These are phyloP conservation scores for Scarus forsteni DNA, from an alignment of 2,797 vertebrate genomes.

Conservation along the genomic window DNA sequence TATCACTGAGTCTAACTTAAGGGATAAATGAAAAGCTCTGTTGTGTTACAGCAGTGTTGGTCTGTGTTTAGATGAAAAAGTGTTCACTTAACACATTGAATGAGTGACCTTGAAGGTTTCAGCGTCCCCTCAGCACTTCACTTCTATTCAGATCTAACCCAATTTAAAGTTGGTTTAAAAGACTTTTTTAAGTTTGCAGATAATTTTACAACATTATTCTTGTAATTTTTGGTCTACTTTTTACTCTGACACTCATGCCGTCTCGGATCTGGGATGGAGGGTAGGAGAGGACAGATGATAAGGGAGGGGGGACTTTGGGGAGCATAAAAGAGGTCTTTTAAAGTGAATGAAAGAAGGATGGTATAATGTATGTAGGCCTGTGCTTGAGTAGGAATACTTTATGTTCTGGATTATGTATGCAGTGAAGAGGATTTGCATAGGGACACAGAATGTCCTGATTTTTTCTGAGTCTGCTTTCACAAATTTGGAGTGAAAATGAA, in stretches of 20 bases:
- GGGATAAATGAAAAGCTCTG: too few species aligned
- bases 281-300: background rate
- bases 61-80: too few species aligned
- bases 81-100: too few species aligned
- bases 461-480: background rate
- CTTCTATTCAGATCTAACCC: too few species aligned
- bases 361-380: conserved; percentile 18
- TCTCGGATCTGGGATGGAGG: background rate
- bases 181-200: too few species aligned
- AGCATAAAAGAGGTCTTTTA: conserved; percentile 4
- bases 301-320: background rate
- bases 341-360: conserved; percentile 3
- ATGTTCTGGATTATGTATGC: conserved; percentile 5
- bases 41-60: too few species aligned
- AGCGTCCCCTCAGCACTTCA: too few species aligned
- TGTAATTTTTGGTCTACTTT: too few species aligned
- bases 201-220: background rate
- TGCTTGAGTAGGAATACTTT: conserved; percentile 8
- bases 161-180: too few species aligned
- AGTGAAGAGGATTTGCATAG: conserved; percentile 6
- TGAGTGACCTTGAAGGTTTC: too few species aligned
- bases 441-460: background rate
- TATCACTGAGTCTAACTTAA: too few species aligned
- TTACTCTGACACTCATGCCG: background rate
- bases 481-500: background rate